phyloP scores from a whole-genome alignment of 2,888 invertebrate species.

The Tortrix viridana region DNA sequence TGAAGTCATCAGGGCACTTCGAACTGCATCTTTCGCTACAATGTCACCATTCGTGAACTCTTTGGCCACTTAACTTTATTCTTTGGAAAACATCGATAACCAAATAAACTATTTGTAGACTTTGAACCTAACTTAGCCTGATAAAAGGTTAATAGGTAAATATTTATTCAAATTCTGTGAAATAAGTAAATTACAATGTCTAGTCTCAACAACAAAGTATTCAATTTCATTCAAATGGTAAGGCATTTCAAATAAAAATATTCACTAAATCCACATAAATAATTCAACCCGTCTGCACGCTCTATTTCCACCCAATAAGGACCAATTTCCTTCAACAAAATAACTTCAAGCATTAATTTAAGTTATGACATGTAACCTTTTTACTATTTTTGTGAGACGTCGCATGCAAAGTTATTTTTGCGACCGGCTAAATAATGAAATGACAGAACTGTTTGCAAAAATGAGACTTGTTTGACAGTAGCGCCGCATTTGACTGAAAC shows the following conservation, averaged over 20 bases:
- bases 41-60: too few relatives aligned
- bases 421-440: not conserved
- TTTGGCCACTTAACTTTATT: too few relatives aligned
- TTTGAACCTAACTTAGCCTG: too few relatives aligned
- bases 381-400: constrained; percentile 18
- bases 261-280: constrained; percentile 8
- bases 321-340: constrained; percentile 6
- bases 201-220: not conserved
- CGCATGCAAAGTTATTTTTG: constrained; percentile 15
- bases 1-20: too few relatives aligned
- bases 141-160: too few relatives aligned
- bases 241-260: constrained; percentile 24
- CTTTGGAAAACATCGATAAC: too few relatives aligned
- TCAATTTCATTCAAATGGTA: constrained; percentile 5
- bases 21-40: too few relatives aligned
- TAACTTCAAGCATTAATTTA: constrained; percentile 29
- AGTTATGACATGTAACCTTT: constrained; percentile 34
- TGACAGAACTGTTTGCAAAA: not conserved
- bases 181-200: not conserved
- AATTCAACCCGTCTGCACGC: constrained; percentile 21
- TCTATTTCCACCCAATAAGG: constrained; percentile 3
- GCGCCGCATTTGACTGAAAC: constrained; percentile 5
- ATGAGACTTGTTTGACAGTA: not conserved
- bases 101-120: too few relatives aligned
- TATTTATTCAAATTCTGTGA: too few relatives aligned